Percentiles rank a stretch among this genome's conserved stretches.
These are phyloP conservation scores for Acleris literana DNA, from an alignment of 2,888 invertebrate species.

Conservation along the genomic window DNA sequence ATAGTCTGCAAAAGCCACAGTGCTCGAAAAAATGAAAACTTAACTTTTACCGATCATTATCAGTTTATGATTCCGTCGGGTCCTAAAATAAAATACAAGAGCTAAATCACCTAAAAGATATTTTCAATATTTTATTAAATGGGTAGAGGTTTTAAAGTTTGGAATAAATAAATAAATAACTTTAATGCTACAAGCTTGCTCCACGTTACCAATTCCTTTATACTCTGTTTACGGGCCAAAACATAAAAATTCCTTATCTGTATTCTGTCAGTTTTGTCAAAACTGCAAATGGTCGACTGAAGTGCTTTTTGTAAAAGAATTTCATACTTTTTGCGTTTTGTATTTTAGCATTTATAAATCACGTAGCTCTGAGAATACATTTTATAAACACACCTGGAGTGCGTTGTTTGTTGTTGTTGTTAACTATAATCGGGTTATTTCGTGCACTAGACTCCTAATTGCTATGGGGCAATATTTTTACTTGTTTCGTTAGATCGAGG, in stretches of 20 bases:
- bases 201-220: too few species aligned
- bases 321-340: constrained; percentile 57
- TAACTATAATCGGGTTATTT: constrained; percentile 2
- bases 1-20: too few species aligned
- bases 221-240: neutral
- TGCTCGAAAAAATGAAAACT: too few species aligned
- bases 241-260: constrained; percentile 4
- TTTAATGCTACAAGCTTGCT: too few species aligned
- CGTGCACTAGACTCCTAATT: constrained; percentile 26
- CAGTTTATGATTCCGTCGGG: too few species aligned
- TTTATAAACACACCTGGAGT: constrained; percentile 1
- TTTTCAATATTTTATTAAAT: too few species aligned
- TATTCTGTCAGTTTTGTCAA: constrained; percentile 43
- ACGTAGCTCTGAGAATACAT: constrained; percentile 5
- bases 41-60: too few species aligned
- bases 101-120: too few species aligned
- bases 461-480: constrained; percentile 31
- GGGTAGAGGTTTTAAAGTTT: too few species aligned
- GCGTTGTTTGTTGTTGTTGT: constrained; percentile 4
- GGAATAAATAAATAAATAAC: too few species aligned
- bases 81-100: too few species aligned
- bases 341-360: constrained; percentile 42
- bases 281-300: constrained; percentile 69
- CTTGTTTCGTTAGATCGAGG: constrained; percentile 18
- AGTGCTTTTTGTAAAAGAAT: constrained; percentile 65